Evolutionary conservation across 2,797 vertebrate genomes (phyloP), one percentile per base, ranked within the genome.

Genomic region (Enoplosus armatus): DNA sequence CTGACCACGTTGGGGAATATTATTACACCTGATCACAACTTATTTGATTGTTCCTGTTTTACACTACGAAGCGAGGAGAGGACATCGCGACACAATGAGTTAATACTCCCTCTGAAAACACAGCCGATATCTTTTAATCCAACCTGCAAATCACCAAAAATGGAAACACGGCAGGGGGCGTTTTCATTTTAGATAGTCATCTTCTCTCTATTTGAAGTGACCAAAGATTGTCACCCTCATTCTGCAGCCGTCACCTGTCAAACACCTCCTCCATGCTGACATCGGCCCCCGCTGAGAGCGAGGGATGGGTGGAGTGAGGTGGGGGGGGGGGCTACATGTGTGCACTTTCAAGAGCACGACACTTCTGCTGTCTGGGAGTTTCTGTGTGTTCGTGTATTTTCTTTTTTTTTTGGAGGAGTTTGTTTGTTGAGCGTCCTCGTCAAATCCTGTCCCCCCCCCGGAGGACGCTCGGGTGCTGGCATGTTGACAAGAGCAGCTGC

Each of bases 401-500:
- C 33, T 63, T 68, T 37, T 53, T 37, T 67, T 47, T 29, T 35
- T 0, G 1, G 6, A 73, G 54, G 61, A 43, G 55, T 88, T 78
- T 83, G 56, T 88, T 78, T 83, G 75, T 70, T 62, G 65, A 84
- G 74, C n/a, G 16, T 60, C 65, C 66, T 41, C 8, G 24, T 89
- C 89, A 82, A 88, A 81, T 39, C 20, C 22, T 65, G 75, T 39
- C 60, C 66, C 50, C 59, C 48, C 26, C 27, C 24, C 5, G 1
- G 80, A 90, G 86, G 79, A 89, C 73, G 33, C 60, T 75, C 47
- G 43, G 87, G 84, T 27, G 73, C 74, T 86, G 87, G 85, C 82
- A 47, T 77, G 87, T 92, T 90, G 89, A 92, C 91, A 90, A 78
- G 87, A 92, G 88, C 91, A 90, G 79, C 90, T 90, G 89, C 90